Base-by-base conservation (phyloP, 1,140 invertebrate genomes). In the Nasonia giraulti region DNA sequence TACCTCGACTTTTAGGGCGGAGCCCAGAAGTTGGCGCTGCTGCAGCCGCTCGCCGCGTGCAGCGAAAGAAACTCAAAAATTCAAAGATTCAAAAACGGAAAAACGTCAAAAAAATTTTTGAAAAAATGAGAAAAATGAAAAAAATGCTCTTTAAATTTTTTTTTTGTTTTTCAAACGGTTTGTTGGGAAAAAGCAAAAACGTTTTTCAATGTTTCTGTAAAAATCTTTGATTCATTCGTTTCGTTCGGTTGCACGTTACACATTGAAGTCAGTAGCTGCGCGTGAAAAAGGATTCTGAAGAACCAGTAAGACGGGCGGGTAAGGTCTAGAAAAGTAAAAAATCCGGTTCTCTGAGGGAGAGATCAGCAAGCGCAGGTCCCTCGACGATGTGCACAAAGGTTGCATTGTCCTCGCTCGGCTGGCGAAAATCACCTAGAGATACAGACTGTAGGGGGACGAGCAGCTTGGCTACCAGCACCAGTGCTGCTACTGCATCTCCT, bases 1-100 rank as follows among this genome's bases (percentile, higher is more conserved):
- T 75, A 83, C 73, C 87, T 89, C 87, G 86, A 90, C 90, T 91
- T 92, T 91, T 87, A 91, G 91, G 91, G 91, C 90, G 91, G 90
- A 89, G 90, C 89, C 90, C 89, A 88, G 87, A 89, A 91, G 86
- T 90, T 88, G 89, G 84, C 84, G 73, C 84, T 85, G 71, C 62
- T 79, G 73, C 79, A 81, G 78, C 40, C 27, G 86, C 83, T 80
- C 80, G 71, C 75, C 55, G 79, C 75, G 55, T 20, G 78, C 62
- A n/a, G 33, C 27, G 12, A 79, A 90, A 87, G 87, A 88, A 86
- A 78, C 68, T 83, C 2, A 69, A 88, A 87, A 85, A 88, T 89
- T 84, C 20, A 77, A 8, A 50, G 80, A 1, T 80, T 78, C 14
- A 87, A 86, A 84, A 76, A 23, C 40, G 17, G 85, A 40, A 80